Percentiles rank a stretch among this genome's conserved stretches.
These are phyloP conservation scores for Phasia obesa DNA, from an alignment of 2,888 invertebrate species.

Conservation along the genomic window DNA sequence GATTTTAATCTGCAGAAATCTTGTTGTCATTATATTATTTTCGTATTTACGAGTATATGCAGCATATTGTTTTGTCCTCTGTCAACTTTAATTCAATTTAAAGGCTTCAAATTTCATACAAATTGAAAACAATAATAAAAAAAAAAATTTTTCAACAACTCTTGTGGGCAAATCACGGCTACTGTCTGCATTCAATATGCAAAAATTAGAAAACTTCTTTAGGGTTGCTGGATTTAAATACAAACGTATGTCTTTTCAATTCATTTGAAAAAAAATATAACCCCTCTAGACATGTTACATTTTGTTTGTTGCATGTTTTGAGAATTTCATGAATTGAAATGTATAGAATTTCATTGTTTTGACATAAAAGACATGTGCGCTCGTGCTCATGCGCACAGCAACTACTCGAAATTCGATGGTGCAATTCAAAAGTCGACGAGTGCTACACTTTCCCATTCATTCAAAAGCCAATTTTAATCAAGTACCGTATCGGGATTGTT, in stretches of 20 bases:
- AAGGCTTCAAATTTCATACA: conserved; percentile 62
- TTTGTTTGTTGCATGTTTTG: conserved; percentile 50
- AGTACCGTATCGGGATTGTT: conserved; percentile 25
- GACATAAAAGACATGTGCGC: conserved; percentile 73
- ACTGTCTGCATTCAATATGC: conserved; percentile 58
- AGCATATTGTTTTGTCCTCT: conserved; percentile 51
- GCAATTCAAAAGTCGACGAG: conserved; percentile 10
- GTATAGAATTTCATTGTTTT: conserved; percentile 74
- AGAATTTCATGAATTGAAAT: conserved; percentile 40
- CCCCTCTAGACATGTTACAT: conserved; percentile 64
- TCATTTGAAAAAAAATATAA: conserved; percentile 1
- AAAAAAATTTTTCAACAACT: conserved; percentile 26
- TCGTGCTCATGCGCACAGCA: conserved; percentile 65
- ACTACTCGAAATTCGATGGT: conserved; percentile 10
- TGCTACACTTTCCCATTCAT: conserved; percentile 29
- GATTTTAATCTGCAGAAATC: conserved; percentile 43
- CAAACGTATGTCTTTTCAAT: conserved; percentile 24
- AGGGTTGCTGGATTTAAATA: conserved; percentile 56
- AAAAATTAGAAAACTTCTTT: conserved; percentile 30
- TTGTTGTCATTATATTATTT: conserved; percentile 24
- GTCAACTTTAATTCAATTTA: conserved; percentile 67
- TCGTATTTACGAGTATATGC: conserved; percentile 33
- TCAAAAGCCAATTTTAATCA: conserved; percentile 66
- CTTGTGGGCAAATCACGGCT: conserved; percentile 62
- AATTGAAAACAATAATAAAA: conserved; percentile 3